Percentiles rank a stretch among this genome's conserved stretches.
These are phyloP conservation scores for Caenorhabditis imperialis DNA, from an alignment of 2,888 invertebrate genomes.

Conservation along the genomic window DNA sequence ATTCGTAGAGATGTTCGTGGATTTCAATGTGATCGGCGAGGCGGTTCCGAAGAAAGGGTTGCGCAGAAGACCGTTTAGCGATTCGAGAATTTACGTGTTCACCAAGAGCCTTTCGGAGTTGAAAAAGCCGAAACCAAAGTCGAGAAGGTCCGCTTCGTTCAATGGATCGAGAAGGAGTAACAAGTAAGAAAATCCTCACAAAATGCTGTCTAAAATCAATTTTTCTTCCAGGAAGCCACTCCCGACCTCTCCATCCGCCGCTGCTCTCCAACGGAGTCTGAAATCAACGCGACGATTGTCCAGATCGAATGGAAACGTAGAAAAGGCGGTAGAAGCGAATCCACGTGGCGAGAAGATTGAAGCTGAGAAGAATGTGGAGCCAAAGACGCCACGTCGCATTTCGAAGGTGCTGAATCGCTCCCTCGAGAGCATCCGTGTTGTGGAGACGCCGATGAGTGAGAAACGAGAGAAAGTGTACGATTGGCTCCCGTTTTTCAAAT, in stretches of 20 bases:
- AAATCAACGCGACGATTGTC: slow-evolving; percentile 23
- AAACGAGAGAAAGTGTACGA: slow-evolving; percentile 45
- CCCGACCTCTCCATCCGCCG: slow-evolving; percentile 8
- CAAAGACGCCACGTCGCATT: neutral
- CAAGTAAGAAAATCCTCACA: no score
- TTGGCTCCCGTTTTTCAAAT: slow-evolving; percentile 53
- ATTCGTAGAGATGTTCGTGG: slow-evolving; percentile 34
- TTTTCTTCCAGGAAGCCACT: slow-evolving; percentile 2
- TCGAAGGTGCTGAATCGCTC: slow-evolving; percentile 30
- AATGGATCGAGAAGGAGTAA: slow-evolving; percentile 30
- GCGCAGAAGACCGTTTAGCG: slow-evolving; percentile 25
- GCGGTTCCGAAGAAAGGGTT: slow-evolving; percentile 22
- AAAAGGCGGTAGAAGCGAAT: slow-evolving; percentile 11
- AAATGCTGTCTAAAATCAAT: neutral
- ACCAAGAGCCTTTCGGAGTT: slow-evolving; percentile 23
- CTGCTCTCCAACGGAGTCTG: slow-evolving; percentile 1
- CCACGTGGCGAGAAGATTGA: neutral
- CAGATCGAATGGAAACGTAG: slow-evolving; percentile 44
- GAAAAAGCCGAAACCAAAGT: slow-evolving; percentile 29
- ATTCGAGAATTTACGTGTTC: slow-evolving; percentile 40
- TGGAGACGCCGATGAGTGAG: neutral
- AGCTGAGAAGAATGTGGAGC: slow-evolving; percentile 31
- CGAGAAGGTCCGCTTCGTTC: slow-evolving; percentile 50
- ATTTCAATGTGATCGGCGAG: slow-evolving; percentile 39
- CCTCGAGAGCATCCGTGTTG: slow-evolving; percentile 23